A percentile compares a stretch with the other conserved stretches of the same genome.
These are phyloP conservation scores for Paguma larvata DNA, from an alignment of 2,797 vertebrate species.

Conservation along the genomic window DNA sequence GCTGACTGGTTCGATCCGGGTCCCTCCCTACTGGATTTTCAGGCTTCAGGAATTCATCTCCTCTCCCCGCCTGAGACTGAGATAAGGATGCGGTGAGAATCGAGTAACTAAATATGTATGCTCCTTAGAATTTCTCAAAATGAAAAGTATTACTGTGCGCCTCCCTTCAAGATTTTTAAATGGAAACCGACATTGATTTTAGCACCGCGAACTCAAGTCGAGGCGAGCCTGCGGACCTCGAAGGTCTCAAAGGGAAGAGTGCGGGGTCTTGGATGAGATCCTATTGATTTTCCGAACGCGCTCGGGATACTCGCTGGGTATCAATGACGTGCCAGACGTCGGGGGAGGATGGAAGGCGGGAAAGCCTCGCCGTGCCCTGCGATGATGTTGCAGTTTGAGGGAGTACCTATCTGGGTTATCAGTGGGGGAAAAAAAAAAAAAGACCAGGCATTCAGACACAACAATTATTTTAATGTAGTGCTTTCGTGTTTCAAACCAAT, in stretches of 20 bases:
- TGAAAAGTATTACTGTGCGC: not conserved
- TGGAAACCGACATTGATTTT: not conserved
- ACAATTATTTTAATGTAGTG: constrained; percentile 73
- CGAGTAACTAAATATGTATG: not conserved
- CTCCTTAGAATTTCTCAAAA: not conserved
- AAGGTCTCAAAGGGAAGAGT: not conserved
- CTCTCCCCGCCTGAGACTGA: not conserved
- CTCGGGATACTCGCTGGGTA: not conserved
- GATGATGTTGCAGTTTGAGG: not conserved
- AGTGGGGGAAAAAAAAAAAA: not conserved
- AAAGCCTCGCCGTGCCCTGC: rapidly evolving
- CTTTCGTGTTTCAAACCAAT: constrained; percentile 74
- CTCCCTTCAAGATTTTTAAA: not conserved
- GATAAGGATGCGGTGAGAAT: not conserved
- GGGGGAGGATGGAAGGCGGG: too few relatives aligned
- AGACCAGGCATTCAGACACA: not conserved
- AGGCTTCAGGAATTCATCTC: not conserved
- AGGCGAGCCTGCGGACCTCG: not conserved
- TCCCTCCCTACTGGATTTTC: rapidly evolving
- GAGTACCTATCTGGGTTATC: not conserved
- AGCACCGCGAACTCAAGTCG: not conserved
- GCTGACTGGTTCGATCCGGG: not conserved
- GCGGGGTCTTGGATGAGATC: not conserved
- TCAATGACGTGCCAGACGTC: not conserved
- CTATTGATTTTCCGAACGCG: not conserved